A percentile compares a stretch with the other conserved stretches of the same genome.
These are phyloP conservation scores for Drosophila mulleri DNA, from an alignment of 2,888 invertebrate genomes.

Conservation along the genomic window DNA sequence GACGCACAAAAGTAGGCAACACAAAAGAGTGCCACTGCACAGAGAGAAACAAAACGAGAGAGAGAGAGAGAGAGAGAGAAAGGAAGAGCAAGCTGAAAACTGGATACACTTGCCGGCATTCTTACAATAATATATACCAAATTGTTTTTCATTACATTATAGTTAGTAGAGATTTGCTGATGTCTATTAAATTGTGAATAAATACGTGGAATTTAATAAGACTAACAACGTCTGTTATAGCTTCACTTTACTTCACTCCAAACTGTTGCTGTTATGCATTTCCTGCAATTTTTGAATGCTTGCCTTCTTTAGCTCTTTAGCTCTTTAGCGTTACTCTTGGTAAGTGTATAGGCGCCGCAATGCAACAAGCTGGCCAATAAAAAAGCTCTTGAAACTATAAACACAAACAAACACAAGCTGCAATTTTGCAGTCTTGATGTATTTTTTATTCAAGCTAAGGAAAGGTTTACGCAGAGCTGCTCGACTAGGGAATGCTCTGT, in stretches of 20 bases:
- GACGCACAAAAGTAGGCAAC: slow-evolving; percentile 52
- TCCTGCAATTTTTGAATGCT: background rate
- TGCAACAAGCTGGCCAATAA: slow-evolving; percentile 2
- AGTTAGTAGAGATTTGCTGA: no score
- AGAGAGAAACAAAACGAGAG: background rate
- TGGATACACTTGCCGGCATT: background rate
- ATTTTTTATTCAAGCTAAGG: slow-evolving; percentile 17
- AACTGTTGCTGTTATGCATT: no score
- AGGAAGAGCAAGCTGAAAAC: background rate
- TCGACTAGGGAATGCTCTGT: background rate
- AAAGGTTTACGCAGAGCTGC: background rate
- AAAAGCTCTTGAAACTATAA: background rate
- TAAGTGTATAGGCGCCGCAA: background rate
- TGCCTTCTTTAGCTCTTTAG: background rate
- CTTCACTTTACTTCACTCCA: background rate
- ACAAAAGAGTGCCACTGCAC: slow-evolving; percentile 1
- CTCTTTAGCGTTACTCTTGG: background rate
- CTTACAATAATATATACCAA: no score
- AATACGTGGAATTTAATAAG: background rate
- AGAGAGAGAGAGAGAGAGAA: background rate
- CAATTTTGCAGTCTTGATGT: slow-evolving; percentile 22
- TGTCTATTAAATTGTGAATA: background rate
- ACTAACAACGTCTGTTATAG: background rate
- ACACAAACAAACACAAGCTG: background rate
- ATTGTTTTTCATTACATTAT: no score